These are phyloP conservation scores for Drosophila mayaguana DNA, from an alignment of 2,888 invertebrate genomes.

Conservation along the genomic window DNA sequence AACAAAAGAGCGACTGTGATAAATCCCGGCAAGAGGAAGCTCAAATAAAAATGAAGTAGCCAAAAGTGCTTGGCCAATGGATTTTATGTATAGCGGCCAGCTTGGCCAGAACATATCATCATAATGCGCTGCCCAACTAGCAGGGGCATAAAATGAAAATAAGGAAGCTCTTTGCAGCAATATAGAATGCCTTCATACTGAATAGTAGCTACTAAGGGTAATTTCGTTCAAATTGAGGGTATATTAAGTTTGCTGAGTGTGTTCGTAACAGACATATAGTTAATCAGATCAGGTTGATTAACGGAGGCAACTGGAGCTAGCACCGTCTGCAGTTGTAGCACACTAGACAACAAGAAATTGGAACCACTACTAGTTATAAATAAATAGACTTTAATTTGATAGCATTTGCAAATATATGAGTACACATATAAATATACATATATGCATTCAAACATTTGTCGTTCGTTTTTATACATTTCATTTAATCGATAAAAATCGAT, in stretches of 20 bases:
- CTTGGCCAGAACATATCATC: constrained; percentile 22
- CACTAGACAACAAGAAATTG: background rate
- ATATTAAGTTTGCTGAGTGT: background rate
- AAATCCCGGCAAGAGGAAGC: constrained; percentile 58
- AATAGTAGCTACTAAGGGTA: background rate
- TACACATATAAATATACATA: too few species aligned
- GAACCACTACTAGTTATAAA: too few species aligned
- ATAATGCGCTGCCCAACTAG: constrained; percentile 31
- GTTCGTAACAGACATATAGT: background rate
- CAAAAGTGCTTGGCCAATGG: constrained; percentile 42
- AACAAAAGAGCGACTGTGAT: constrained; percentile 59
- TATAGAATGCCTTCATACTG: background rate
- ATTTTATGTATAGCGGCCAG: constrained; percentile 40
- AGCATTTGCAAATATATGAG: too few species aligned
- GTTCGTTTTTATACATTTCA: too few species aligned
- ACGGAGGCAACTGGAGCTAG: too few species aligned
- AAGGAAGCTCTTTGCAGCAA: background rate
- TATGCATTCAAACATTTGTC: background rate
- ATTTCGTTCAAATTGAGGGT: background rate
- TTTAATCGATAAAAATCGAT: background rate
- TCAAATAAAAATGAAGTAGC: constrained; percentile 62
- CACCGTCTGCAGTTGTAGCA: background rate
- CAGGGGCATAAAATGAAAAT: constrained; percentile 19
- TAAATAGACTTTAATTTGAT: too few species aligned
- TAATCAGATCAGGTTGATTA: background rate